These are phyloP conservation scores for Macrotus californicus DNA, from an alignment of 2,113 vertebrate genomes.

Conservation along the genomic window DNA sequence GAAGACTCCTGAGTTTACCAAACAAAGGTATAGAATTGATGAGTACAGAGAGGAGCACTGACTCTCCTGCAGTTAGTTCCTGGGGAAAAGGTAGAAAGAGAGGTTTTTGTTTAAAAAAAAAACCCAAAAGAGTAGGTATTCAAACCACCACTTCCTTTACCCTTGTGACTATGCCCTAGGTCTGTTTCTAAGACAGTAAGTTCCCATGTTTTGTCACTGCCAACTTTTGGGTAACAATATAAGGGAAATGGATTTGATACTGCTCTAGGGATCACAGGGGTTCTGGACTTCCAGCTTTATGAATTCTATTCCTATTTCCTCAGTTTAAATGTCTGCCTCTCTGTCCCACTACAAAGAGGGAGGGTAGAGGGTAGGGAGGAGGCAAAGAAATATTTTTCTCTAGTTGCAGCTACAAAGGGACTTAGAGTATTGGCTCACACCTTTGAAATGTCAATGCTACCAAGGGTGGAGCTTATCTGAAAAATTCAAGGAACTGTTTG, in stretches of 20 bases:
- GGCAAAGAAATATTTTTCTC: neutral
- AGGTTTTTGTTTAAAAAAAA: neutral
- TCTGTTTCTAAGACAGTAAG: neutral
- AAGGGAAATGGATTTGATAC: neutral
- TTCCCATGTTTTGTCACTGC: neutral
- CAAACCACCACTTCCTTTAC: neutral
- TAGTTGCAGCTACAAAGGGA: neutral
- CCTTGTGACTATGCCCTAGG: neutral
- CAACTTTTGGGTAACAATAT: neutral
- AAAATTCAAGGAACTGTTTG: conserved; percentile 42
- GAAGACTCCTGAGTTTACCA: neutral
- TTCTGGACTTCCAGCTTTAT: neutral
- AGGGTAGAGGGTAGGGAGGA: neutral
- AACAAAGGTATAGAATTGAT: neutral
- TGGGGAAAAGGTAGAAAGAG: neutral
- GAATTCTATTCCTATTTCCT: neutral
- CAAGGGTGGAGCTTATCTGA: conserved; percentile 26
- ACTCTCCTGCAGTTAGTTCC: neutral
- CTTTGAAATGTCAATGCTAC: neutral
- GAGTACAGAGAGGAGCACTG: neutral
- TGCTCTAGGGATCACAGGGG: neutral
- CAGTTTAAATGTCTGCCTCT: neutral
- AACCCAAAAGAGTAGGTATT: neutral
- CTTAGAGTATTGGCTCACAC: neutral
- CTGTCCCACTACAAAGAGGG: too few relatives aligned